Evolutionary conservation across 2,113 vertebrate species (phyloP).

Genomic region (Corythoichthys haematopterus): DNA sequence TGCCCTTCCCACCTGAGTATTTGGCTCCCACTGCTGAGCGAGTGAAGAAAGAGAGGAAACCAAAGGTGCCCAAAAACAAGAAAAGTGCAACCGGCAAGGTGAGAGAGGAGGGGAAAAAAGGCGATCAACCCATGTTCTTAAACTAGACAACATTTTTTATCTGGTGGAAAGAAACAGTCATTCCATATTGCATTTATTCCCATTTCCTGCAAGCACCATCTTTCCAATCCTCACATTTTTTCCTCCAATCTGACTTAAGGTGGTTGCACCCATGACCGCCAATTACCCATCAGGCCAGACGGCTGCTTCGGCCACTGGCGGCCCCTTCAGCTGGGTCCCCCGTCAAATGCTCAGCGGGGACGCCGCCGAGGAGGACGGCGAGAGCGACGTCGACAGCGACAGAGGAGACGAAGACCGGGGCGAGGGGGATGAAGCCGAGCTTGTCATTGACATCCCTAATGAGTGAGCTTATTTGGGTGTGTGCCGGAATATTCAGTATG

Average conservation of each 20-base stretch:
- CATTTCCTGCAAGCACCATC: not conserved
- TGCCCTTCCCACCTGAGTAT: constrained; percentile 80
- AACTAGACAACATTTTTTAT: no score
- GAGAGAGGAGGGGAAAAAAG: constrained; percentile 58
- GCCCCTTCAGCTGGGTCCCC: constrained; percentile 77
- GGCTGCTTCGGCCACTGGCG: constrained; percentile 47
- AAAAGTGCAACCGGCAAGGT: constrained; percentile 76
- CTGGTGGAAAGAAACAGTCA: no score
- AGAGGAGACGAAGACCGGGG: constrained; percentile 74
- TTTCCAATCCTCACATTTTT: not conserved
- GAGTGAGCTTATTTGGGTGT: constrained; percentile 58
- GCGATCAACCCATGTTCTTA: not conserved
- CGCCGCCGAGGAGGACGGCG: constrained; percentile 73
- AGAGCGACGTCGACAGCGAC: constrained; percentile 74
- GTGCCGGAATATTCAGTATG: not conserved
- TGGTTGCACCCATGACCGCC: constrained; percentile 63
- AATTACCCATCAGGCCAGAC: constrained; percentile 65
- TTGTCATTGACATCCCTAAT: constrained; percentile 78
- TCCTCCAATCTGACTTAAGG: constrained; percentile 44
- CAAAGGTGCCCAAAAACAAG: constrained; percentile 76
- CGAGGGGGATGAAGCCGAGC: constrained; percentile 75
- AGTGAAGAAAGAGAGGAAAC: constrained; percentile 80
- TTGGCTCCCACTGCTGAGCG: constrained; percentile 76
- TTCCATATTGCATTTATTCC: constrained; percentile 12
- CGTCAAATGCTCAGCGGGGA: constrained; percentile 78